Conservation (phyloP, 2,797 vertebrate species). For the Cuculus canorus region DNA sequence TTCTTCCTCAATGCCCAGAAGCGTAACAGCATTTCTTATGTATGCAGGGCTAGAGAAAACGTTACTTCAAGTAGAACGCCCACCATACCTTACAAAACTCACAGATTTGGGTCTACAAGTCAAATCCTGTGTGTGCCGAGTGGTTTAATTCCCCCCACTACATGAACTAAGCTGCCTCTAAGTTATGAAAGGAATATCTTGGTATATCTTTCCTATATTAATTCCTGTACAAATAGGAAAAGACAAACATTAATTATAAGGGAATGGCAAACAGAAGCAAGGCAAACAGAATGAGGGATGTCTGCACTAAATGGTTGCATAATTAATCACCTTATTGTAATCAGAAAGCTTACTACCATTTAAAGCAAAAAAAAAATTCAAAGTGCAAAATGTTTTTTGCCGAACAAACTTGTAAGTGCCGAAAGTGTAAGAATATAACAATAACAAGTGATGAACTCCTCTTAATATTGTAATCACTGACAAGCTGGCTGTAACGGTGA, state of each 20-base stretch:
- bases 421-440: background rate
- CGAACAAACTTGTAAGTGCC: background rate
- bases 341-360: background rate
- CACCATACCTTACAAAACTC: background rate
- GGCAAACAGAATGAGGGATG: background rate
- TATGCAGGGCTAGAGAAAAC: background rate
- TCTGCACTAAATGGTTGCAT: background rate
- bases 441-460: background rate
- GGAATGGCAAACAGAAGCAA: constrained; percentile 2
- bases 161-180: background rate
- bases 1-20: background rate
- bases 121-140: background rate
- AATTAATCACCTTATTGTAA: background rate
- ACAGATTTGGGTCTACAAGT: background rate
- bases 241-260: constrained; percentile 40
- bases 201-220: background rate
- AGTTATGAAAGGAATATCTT: background rate
- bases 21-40: background rate
- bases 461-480: background rate
- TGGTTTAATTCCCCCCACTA: background rate
- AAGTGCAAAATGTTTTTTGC: background rate
- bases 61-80: background rate
- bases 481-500: background rate
- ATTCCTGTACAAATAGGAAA: background rate
- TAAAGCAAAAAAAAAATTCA: background rate